phyloP scores from a whole-genome alignment of 2,888 invertebrate species.

The Drosophila aldrichi region DNA sequence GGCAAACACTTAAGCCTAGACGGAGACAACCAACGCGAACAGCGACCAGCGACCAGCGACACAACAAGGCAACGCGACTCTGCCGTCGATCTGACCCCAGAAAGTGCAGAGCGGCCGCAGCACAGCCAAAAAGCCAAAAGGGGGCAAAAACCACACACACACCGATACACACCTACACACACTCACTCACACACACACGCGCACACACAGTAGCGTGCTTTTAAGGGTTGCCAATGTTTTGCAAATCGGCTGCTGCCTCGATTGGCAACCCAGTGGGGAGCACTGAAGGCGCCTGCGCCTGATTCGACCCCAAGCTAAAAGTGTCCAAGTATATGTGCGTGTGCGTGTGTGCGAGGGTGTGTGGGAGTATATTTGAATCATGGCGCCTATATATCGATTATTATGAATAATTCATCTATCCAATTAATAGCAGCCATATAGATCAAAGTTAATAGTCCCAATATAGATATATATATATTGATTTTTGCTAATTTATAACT shows the following conservation, averaged over 20 bases:
- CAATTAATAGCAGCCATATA: slow-evolving; percentile 4
- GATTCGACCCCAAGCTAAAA: slow-evolving; percentile 22
- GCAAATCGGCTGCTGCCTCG: slow-evolving; percentile 15
- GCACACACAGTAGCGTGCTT: not conserved
- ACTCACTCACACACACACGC: not conserved
- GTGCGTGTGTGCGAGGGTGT: not conserved
- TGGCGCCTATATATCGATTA: slow-evolving; percentile 16
- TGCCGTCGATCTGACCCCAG: slow-evolving; percentile 53
- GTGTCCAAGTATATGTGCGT: not conserved
- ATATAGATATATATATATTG: not conserved
- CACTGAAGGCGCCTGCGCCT: slow-evolving; percentile 48
- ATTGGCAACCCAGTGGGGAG: slow-evolving; percentile 40
- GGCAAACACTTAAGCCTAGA: slow-evolving; percentile 10
- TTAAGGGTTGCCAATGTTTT: slow-evolving; percentile 39
- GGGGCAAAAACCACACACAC: not conserved
- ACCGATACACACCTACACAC: not conserved
- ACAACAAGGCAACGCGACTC: slow-evolving; percentile 48
- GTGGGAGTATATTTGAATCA: slow-evolving; percentile 6
- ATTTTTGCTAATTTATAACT: not conserved
- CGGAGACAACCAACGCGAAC: slow-evolving; percentile 10
- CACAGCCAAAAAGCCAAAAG: slow-evolving; percentile 13
- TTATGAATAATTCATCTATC: not conserved
- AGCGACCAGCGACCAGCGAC: slow-evolving; percentile 22
- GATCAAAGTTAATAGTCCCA: not conserved
- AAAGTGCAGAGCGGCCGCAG: slow-evolving; percentile 31